Percentiles rank a stretch among this genome's conserved stretches.
Conservation (phyloP, 2,797 vertebrate species). For the Fundulus diaphanus region DNA sequence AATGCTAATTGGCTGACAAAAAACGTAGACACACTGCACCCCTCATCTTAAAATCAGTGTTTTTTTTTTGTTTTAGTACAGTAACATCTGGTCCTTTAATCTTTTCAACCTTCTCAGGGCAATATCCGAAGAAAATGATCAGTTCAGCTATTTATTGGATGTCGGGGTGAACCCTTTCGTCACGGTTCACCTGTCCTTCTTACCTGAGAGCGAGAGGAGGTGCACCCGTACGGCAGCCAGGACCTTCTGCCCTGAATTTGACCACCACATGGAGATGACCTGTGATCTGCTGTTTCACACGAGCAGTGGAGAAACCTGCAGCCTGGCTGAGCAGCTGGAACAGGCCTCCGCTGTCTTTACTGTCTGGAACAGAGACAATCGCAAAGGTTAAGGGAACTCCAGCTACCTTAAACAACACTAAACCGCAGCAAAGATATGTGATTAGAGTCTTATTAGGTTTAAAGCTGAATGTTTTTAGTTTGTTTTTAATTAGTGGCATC, state of each 20-base stretch:
- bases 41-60: no score
- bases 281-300: slow-evolving; percentile 85
- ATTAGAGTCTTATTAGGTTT: not conserved
- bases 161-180: slow-evolving; percentile 89
- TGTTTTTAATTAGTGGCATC: not conserved
- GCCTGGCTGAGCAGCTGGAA: slow-evolving; percentile 89
- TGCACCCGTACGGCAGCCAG: slow-evolving; percentile 80
- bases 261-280: slow-evolving; percentile 84
- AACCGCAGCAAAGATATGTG: not conserved
- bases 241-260: slow-evolving; percentile 91
- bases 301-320: slow-evolving; percentile 85
- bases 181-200: slow-evolving; percentile 85
- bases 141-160: slow-evolving; percentile 78
- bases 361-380: slow-evolving; percentile 85
- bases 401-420: not conserved
- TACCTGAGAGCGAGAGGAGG: slow-evolving; percentile 80
- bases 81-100: not conserved
- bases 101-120: slow-evolving; percentile 69
- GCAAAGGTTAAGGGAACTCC: slow-evolving; percentile 60
- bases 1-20: not conserved
- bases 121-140: slow-evolving; percentile 80
- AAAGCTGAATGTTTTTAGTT: not conserved
- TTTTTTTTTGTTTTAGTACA: not conserved
- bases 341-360: slow-evolving; percentile 84
- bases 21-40: not conserved